Evolutionary conservation across 1,140 invertebrate genomes (phyloP).

Genomic region (Anastrepha obliqua): DNA sequence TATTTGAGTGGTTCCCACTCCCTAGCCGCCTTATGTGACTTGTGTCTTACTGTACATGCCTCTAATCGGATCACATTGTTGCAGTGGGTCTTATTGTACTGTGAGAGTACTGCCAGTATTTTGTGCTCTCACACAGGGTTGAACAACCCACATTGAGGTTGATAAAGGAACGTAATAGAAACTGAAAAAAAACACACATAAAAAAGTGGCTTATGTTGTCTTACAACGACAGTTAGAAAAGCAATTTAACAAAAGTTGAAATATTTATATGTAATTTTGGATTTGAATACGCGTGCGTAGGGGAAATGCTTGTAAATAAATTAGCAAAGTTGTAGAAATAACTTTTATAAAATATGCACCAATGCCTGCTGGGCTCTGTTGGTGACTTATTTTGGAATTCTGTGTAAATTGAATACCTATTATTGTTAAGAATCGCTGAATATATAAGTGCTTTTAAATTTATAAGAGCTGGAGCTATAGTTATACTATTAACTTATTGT

Average conservation of each 20-base stretch:
- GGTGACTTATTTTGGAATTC: neutral
- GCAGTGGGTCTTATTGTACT: conserved; percentile 13
- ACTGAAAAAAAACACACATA: neutral
- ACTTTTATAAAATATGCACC: conserved; percentile 25
- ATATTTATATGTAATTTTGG: neutral
- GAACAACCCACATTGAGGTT: conserved; percentile 52
- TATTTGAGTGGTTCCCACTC: conserved; percentile 4
- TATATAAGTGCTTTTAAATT: too few species aligned
- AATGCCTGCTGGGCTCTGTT: neutral
- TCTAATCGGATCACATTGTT: conserved; percentile 28
- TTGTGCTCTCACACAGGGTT: conserved; percentile 1
- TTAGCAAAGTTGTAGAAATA: conserved; percentile 34
- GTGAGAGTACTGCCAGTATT: neutral
- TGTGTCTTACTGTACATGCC: conserved; percentile 1
- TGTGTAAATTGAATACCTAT: neutral
- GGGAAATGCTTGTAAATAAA: conserved; percentile 47
- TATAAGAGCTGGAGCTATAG: too few species aligned
- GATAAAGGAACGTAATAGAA: neutral
- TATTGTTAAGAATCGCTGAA: too few species aligned
- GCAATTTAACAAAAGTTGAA: conserved; percentile 18
- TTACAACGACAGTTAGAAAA: conserved; percentile 5
- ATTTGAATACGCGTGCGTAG: neutral
- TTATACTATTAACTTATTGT: too few species aligned
- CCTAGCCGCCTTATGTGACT: conserved; percentile 18
- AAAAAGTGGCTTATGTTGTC: conserved; percentile 29